Base-by-base conservation (phyloP, 2,888 invertebrate species). In the Heliconius sara region DNA sequence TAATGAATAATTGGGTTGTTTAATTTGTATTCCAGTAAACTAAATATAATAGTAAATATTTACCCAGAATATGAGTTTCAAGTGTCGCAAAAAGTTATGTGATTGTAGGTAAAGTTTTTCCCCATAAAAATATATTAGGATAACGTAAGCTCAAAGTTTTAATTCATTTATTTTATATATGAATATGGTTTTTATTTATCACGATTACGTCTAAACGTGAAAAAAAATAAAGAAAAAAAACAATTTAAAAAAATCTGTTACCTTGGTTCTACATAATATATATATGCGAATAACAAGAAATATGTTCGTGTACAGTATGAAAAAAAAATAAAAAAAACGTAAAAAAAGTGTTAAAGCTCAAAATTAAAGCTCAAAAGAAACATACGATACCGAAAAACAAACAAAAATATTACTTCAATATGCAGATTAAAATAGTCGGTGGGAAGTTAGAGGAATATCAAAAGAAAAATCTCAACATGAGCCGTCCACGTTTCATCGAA, bases 391-490 rank as follows among this genome's bases (percentile, higher is more conserved):
- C 12, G 5, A 39, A 39, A 68, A 68, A 68, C 12, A 68, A 0
- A n/a, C 5, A n/a, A 68, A 34, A 34, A 39, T 12, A 68, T 43
- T n/a, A 25, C 30, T 67, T 30, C 67, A 34, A 67, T 67, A 9
- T 16, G 19, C 16, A 43, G 25, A 70, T 70, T 70, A n/a, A 43
- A 70, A 43, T 43, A 13, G 16, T 43, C 10, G 10, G 34, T 0
- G 13, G 13, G 5, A 73, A 60, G n/a, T 60, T 34, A 57, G 30
- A 0, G n/a, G 22, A 73, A 73, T n/a, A 57, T 57, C 10, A 57
- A 73, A 60, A 34, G n/a, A 73, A 57, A 72, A 73, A 34, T 72
- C 72, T 22, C 12, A 27, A 74, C 43, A 74, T 63, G 74, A 74
- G 74, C 74, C 39, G 60, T 65, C 25, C 16, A 74, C 74, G 27